These are phyloP conservation scores for Bombus waltoni DNA, from an alignment of 1,140 invertebrate genomes.

Conservation along the genomic window DNA sequence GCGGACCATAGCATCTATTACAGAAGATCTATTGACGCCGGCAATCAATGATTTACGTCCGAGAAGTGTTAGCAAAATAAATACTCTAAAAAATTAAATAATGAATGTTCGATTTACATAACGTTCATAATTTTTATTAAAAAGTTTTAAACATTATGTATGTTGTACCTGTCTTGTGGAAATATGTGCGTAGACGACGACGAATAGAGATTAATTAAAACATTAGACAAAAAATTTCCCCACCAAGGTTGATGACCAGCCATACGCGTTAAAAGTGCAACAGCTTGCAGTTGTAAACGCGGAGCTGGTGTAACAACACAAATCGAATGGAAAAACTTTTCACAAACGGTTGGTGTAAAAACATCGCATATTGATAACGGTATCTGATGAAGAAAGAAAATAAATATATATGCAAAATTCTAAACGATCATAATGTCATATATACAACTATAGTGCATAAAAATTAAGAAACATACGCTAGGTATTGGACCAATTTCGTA, in stretches of 20 bases:
- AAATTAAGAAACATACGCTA: conserved; percentile 73
- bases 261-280: conserved; percentile 90
- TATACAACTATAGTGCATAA: conserved; percentile 70
- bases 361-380: conserved; percentile 83
- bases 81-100: conserved; percentile 85
- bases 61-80: conserved; percentile 93
- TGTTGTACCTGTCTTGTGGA: conserved; percentile 90
- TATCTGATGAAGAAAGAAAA: conserved; percentile 70
- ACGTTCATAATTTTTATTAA: not conserved
- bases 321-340: conserved; percentile 87
- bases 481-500: conserved; percentile 84
- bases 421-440: conserved; percentile 19
- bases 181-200: conserved; percentile 90
- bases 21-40: conserved; percentile 85
- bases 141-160: not conserved
- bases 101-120: not conserved
- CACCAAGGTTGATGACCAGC: conserved; percentile 93
- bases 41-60: conserved; percentile 90
- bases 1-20: conserved; percentile 85
- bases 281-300: conserved; percentile 88
- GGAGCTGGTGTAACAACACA: conserved; percentile 85
- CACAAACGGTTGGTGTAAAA: conserved; percentile 85
- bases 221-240: conserved; percentile 93
- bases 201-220: conserved; percentile 90
- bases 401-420: conserved; percentile 11